Base-by-base conservation (phyloP, 2,113 vertebrate genomes). In the Dissostichus mawsoni region DNA sequence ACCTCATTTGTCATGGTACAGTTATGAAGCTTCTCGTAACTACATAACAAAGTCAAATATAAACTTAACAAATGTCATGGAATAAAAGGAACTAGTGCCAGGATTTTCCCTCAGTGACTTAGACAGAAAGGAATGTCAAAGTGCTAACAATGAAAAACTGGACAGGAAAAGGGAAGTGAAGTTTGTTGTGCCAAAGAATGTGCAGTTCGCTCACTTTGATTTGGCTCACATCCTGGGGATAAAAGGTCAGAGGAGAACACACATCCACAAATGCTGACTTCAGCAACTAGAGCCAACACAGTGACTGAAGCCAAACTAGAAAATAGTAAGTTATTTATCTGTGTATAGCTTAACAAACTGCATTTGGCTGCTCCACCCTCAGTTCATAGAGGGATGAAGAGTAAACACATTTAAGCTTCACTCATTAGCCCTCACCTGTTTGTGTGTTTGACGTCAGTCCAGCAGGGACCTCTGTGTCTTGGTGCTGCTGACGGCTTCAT, bases 401-500 rank as follows among this genome's bases (percentile, higher is more conserved):
- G 45, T 7, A 76, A 84, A 82, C 56, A 47, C 13, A 1, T 4
- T 56, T 3, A 11, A 25, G 44, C 10, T 8, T 13, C 41, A 10
- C 44, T 18, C 68, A 3, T 1, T 45, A 4, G 57, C 13, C 11
- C 87, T 90, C 78, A 95, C 95, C 94, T 81, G 85, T 83, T 59
- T 90, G 74, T 65, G 85, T 83, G 69, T 78, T 82, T 36, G 78
- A 65, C 20, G 53, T 56, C 29, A 76, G 74, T 18, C 20, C 53
- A 25, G 65, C 51, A 0, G 63, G 44, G 78, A 62, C 80, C 3
- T 67, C 78, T 0, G 64, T 14, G 82, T 11, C 64, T 56, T 41
- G 51, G 81, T 11, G 85, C 62, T 52, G 78, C 74, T 10, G 13
- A 20, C 17, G 65, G 44, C 69, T 25, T 84, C 69, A 23, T 69